Percentiles rank a stretch among this genome's conserved stretches.
phyloP scores from a whole-genome alignment of 2,797 vertebrate genomes.

The Arctocebus calabarensis region DNA sequence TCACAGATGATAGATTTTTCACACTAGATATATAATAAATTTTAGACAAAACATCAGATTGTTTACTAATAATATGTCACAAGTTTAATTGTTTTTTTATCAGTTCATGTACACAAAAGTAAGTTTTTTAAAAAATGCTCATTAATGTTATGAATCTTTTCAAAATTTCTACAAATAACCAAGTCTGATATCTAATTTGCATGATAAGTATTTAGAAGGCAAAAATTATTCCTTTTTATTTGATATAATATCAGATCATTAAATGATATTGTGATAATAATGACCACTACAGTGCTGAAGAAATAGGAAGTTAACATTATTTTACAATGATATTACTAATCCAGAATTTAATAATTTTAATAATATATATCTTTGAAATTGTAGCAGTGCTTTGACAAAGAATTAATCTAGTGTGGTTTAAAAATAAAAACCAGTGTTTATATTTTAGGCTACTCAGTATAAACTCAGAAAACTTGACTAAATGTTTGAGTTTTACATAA shows the following conservation, averaged over 20 bases:
- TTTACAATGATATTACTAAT: not conserved
- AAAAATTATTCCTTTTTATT: not conserved
- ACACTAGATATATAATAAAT: not conserved
- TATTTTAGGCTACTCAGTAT: not conserved
- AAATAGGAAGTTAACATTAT: not conserved
- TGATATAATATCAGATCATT: not conserved
- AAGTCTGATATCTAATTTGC: not conserved
- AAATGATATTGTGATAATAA: not conserved
- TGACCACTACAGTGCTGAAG: not conserved
- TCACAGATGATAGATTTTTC: conserved; percentile 40
- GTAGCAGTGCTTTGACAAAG: not conserved
- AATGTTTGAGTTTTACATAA: not conserved
- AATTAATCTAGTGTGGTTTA: not conserved
- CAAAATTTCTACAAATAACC: not conserved
- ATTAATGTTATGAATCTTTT: not conserved
- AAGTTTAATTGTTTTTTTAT: not conserved
- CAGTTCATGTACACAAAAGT: not conserved
- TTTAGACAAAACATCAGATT: not conserved
- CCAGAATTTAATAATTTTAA: not conserved
- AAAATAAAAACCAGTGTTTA: not conserved
- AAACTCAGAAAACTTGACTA: not conserved
- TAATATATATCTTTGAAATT: not conserved
- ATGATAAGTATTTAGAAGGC: not conserved
- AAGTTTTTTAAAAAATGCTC: not conserved
- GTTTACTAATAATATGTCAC: not conserved